A percentile compares a stretch with the other conserved stretches of the same genome.
These are phyloP conservation scores for Hirtodrosophila confusa DNA, from an alignment of 2,888 invertebrate genomes.

Conservation along the genomic window DNA sequence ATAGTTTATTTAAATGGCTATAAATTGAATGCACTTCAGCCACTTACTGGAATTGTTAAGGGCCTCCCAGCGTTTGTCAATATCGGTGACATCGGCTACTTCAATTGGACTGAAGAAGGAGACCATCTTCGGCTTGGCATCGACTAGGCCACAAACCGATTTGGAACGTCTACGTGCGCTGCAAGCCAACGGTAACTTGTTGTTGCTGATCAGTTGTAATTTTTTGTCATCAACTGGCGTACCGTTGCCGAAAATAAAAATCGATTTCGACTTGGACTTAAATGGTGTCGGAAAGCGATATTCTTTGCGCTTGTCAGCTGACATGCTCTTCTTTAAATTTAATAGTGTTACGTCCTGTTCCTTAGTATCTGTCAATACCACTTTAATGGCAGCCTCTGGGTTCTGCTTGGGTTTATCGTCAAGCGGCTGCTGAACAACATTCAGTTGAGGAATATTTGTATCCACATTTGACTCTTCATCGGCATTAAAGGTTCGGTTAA, in stretches of 20 bases:
- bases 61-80: constrained; percentile 56
- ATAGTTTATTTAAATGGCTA: constrained; percentile 2
- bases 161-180: constrained; percentile 71
- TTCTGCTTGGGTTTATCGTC: constrained; percentile 14
- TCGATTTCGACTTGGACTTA: constrained; percentile 34
- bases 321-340: too few species aligned
- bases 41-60: constrained; percentile 52
- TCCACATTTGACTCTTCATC: constrained; percentile 7
- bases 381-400: constrained; percentile 18
- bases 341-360: too few species aligned
- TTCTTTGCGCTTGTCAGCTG: constrained; percentile 7
- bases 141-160: constrained; percentile 44
- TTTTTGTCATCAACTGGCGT: constrained; percentile 9
- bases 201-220: not conserved
- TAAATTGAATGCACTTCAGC: not conserved
- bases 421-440: constrained; percentile 9
- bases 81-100: constrained; percentile 52
- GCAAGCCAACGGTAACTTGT: constrained; percentile 24
- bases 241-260: constrained; percentile 20
- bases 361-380: not conserved
- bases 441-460: not conserved
- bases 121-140: constrained; percentile 52
- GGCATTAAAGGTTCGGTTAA: constrained; percentile 32
- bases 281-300: constrained; percentile 69
- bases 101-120: constrained; percentile 77